Base-by-base conservation (phyloP, 1,140 invertebrate genomes). In the Diploscapter pachys region DNA sequence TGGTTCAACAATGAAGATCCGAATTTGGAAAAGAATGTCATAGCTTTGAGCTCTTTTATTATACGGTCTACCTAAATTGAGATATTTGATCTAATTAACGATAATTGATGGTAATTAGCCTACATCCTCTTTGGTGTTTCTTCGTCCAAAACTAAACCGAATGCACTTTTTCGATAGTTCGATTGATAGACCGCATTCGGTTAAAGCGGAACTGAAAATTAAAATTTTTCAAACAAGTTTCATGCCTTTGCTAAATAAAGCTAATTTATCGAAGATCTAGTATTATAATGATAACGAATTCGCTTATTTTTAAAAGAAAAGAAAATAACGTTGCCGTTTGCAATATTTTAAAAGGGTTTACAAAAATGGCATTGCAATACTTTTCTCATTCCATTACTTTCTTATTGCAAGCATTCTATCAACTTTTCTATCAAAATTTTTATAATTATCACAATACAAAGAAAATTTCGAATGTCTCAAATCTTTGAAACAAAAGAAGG, bases 141-240 rank as follows among this genome's bases (percentile, higher is more conserved):
- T 55, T 48, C 66, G 62, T 4, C 75, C 75, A 52, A 77, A 78
- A 61, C 75, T 77, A 61, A 77, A 77, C 49, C 75, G 61, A 48
- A 77, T 73, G n/a, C 75, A 78, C 11, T 59, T 77, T 4, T 54
- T 13, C 6, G 75, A 74, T 5, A 49, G 31, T 8, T 78, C n/a
- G 31, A 51, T 31, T 11, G 50, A 50, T 52, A 77, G 6, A 31
- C 75, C 75, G 50, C 63, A 77, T 13, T 63, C 49, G 4, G 72
- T 4, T 9, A 77, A 62, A 54, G 78, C 59, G n/a, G 73, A 31
- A 9, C 72, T 76, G 11, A 71, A 31, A 31, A 31, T 31, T 31
- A 31, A 31, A 31, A 31, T 31, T 31, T 31, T 31, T 31, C 31
- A 31, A 31, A 31, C 31, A 31, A 31, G 31, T 31, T 31, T 31